Conservation (phyloP, 2,113 vertebrate species). For the Nesoenas mayeri region DNA sequence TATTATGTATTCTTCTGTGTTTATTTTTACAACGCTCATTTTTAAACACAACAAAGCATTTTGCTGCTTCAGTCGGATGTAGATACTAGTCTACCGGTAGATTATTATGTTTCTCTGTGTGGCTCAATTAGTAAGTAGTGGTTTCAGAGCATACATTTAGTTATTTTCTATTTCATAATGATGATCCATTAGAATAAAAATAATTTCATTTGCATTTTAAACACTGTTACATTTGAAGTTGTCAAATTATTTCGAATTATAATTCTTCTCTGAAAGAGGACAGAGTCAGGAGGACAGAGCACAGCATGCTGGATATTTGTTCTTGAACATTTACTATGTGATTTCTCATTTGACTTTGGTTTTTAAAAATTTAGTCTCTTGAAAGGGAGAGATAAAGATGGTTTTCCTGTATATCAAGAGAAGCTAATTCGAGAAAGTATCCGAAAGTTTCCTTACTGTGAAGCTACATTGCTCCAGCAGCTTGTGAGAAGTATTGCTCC, state of each 20-base stretch:
- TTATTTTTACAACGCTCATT: neutral
- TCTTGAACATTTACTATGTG: neutral
- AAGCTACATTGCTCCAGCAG: constrained; percentile 94
- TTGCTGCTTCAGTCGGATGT: neutral
- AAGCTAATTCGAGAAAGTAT: constrained; percentile 94
- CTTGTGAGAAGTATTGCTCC: constrained; percentile 96
- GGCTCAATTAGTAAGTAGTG: neutral
- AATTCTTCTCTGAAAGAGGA: neutral
- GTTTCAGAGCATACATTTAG: neutral
- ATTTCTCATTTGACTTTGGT: neutral
- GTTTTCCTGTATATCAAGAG: constrained; percentile 92
- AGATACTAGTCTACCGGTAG: neutral
- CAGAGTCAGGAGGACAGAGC: neutral
- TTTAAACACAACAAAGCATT: neutral
- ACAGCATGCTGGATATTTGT: neutral
- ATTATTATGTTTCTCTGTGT: neutral
- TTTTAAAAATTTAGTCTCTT: constrained; percentile 80
- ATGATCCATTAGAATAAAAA: neutral
- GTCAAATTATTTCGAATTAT: neutral
- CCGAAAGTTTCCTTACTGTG: constrained; percentile 94
- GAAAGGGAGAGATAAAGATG: constrained; percentile 89
- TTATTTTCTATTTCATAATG: neutral
- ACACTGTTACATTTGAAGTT: neutral
- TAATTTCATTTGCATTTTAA: neutral
- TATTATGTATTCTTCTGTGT: neutral